Evolutionary conservation across 2,888 invertebrate genomes (phyloP), one percentile per base, ranked within the genome.

Genomic region (Thymelicus lineola): DNA sequence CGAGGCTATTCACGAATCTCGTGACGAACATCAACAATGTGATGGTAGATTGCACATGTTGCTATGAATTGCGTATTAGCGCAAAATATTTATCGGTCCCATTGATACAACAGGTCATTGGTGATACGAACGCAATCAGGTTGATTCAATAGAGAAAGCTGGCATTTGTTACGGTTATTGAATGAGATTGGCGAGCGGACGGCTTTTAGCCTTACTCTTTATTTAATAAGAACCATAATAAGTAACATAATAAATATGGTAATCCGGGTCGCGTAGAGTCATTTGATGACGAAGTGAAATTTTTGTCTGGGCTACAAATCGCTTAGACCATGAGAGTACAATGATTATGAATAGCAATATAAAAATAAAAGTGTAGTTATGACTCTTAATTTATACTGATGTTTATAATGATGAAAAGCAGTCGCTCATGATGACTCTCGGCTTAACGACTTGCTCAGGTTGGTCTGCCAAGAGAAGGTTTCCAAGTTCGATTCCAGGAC

Each of bases 1-100:
- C 92, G 92, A 93, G 86, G 78, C 86, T 82, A 92, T 93, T 91
- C 90, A 91, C 77, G 70, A 74, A 65, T 20, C 66, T 45, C 20
- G 35, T 66, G 62, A 63, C 66, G 71, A 7, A 70, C 58, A 58
- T 53, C 66, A 55, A 66, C 66, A 71, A 71, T 71, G 55, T 71
- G 77, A 82, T 66, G 71, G 74, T 78, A 77, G 78, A 77, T 76
- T 77, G 74, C 70, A 70, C 72, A 65, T 70, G 67, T 71, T 62
- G 62, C 66, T 72, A 74, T 79, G 80, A 77, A 79, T 79, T 62
- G 75, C 55, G 75, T 74, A 78, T 79, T 79, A 80, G 80, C 76
- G 76, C 28, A 77, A 79, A 80, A 79, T 74, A 75, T 77, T 74
- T 75, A 75, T 75, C 68, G 64, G 70, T 20, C 7, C 73, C 70